Conservation (phyloP, 2,888 invertebrate species). For the Lycia hirtaria region DNA sequence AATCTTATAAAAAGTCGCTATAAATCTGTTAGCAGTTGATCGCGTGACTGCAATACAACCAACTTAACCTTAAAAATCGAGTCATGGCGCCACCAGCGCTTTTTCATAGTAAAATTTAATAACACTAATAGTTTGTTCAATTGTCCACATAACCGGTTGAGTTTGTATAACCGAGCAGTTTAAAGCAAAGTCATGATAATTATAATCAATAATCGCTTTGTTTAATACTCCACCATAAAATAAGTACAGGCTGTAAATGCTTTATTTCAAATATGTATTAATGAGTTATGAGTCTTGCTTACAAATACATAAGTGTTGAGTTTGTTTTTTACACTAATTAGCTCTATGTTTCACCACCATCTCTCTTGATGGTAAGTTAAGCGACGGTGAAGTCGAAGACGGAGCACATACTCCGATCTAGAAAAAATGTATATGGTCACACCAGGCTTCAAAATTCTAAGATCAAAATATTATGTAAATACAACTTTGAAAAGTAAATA, state of each 20-base stretch:
- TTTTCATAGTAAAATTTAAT: not conserved
- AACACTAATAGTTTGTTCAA: not conserved
- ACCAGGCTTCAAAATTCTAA: too few relatives aligned
- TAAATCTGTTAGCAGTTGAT: constrained; percentile 28
- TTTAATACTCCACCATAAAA: constrained; percentile 27
- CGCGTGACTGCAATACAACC: constrained; percentile 28
- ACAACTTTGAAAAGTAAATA: too few relatives aligned
- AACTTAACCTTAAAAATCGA: not conserved
- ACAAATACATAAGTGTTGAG: too few relatives aligned
- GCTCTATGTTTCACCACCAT: too few relatives aligned
- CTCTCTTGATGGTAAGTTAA: too few relatives aligned
- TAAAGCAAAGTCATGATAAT: constrained; percentile 68
- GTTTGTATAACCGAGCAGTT: constrained; percentile 1
- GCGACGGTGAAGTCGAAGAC: too few relatives aligned
- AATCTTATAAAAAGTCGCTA: constrained; percentile 19
- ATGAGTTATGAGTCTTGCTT: too few relatives aligned
- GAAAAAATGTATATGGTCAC: too few relatives aligned
- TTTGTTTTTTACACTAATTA: too few relatives aligned
- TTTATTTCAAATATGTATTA: too few relatives aligned
- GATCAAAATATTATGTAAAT: too few relatives aligned
- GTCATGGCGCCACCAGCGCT: not conserved
- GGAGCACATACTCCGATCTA: too few relatives aligned
- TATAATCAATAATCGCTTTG: constrained; percentile 74
- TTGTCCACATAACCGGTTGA: not conserved
- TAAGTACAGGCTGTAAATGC: constrained; percentile 17